Percentiles rank a stretch among this genome's conserved stretches.
Conservation (phyloP, 2,888 invertebrate genomes). For the Poecilobothrus nobilitatus region DNA sequence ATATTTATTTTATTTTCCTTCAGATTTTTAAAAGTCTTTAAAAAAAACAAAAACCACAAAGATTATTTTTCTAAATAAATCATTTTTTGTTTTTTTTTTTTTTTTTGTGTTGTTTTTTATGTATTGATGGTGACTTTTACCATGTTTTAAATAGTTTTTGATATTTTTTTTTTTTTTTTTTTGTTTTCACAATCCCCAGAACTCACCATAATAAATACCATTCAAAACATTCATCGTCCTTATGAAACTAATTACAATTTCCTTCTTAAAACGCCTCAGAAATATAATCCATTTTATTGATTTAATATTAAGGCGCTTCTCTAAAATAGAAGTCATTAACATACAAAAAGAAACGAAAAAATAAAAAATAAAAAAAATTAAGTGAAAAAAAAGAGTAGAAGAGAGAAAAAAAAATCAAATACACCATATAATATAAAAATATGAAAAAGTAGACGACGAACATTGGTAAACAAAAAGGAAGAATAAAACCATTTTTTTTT, state of each 20-base stretch:
- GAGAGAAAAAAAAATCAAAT: too few relatives aligned
- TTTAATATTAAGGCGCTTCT: conserved; percentile 6
- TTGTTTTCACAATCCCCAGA: not conserved
- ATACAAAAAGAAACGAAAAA: not conserved
- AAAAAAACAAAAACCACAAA: not conserved
- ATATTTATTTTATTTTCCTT: too few relatives aligned
- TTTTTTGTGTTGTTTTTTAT: not conserved
- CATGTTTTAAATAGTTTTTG: not conserved
- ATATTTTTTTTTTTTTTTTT: too few relatives aligned
- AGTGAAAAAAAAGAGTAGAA: not conserved
- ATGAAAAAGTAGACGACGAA: too few relatives aligned
- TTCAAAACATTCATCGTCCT: not conserved
- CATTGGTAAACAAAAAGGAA: too few relatives aligned
- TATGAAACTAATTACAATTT: conserved; percentile 4
- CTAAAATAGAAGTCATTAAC: not conserved
- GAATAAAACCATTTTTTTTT: not conserved
- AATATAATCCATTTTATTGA: conserved; percentile 6
- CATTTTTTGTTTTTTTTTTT: not conserved
- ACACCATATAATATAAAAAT: too few relatives aligned
- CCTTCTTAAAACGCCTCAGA: not conserved
- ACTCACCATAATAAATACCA: not conserved
- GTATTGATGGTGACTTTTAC: not conserved
- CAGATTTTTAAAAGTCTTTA: too few relatives aligned
- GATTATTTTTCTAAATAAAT: not conserved
- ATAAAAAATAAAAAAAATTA: not conserved